Evolutionary conservation across 1,140 invertebrate genomes (phyloP).

Genomic region (Psix sp.): DNA sequence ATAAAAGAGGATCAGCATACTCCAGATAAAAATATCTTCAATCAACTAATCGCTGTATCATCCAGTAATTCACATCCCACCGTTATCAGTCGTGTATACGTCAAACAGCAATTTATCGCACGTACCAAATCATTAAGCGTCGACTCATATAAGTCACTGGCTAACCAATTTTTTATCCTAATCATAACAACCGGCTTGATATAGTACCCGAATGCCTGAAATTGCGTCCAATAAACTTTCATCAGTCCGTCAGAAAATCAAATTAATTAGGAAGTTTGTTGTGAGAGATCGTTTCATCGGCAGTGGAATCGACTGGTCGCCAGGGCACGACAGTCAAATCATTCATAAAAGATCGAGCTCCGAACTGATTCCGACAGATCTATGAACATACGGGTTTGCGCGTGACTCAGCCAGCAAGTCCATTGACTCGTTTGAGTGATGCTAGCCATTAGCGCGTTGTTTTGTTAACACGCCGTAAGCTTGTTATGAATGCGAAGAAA

Average conservation of each 20-base stretch:
- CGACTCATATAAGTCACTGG: conserved; percentile 20
- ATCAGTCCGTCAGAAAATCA: conserved; percentile 33
- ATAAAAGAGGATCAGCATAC: too few relatives aligned
- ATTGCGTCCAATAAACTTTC: conserved; percentile 44
- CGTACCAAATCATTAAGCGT: conserved; percentile 33
- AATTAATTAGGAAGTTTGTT: conserved; percentile 54
- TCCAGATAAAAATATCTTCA: too few relatives aligned
- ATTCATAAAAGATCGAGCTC: conserved; percentile 38
- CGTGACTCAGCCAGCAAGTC: conserved; percentile 68
- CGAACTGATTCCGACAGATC: conserved; percentile 67
- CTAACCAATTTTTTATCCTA: conserved; percentile 34
- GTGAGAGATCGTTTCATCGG: conserved; percentile 33
- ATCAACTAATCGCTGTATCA: background rate
- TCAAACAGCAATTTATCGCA: conserved; percentile 28
- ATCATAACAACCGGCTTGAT: conserved; percentile 45
- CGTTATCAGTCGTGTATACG: conserved; percentile 1
- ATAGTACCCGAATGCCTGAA: conserved; percentile 13
- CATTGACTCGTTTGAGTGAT: conserved; percentile 73
- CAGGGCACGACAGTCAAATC: too few relatives aligned
- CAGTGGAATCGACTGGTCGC: conserved; percentile 48
- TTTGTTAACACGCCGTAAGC: conserved; percentile 69
- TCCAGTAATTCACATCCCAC: conserved; percentile 1
- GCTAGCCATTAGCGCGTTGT: conserved; percentile 75
- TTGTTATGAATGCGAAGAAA: conserved; percentile 46
- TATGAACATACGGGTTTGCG: conserved; percentile 30